A percentile compares a stretch with the other conserved stretches of the same genome.
These are phyloP conservation scores for Calameuta filiformis DNA, from an alignment of 2,888 invertebrate species.

Conservation along the genomic window DNA sequence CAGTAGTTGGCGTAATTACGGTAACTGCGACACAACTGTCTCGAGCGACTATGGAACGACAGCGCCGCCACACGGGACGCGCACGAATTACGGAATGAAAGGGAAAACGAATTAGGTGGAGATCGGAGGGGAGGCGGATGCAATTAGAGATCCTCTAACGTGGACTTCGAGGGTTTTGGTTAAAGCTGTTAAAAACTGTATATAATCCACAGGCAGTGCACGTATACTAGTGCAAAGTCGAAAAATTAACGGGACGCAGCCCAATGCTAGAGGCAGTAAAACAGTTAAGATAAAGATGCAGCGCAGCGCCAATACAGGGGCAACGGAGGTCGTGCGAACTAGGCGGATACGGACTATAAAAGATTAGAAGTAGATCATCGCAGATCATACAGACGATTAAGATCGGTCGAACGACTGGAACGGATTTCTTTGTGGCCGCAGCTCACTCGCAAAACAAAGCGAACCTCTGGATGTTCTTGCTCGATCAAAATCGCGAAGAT, in stretches of 20 bases:
- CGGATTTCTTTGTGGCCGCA: not conserved
- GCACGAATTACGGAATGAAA: not conserved
- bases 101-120: not conserved
- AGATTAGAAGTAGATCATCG: not conserved
- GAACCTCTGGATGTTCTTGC: not conserved
- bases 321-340: not conserved
- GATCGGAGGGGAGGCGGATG: not conserved
- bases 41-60: not conserved
- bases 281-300: not conserved
- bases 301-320: not conserved
- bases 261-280: not conserved
- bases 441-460: constrained; percentile 1
- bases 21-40: not conserved
- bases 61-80: not conserved
- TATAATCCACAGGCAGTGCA: not conserved
- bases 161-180: not conserved
- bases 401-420: not conserved
- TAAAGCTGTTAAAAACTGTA: not conserved
- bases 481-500: constrained; percentile 3
- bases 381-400: not conserved
- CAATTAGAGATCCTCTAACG: not conserved
- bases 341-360: not conserved
- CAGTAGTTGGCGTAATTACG: not conserved
- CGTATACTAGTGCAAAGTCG: not conserved
- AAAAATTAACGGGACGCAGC: not conserved